phyloP scores from a whole-genome alignment of 2,888 invertebrate genomes.

The Phengaris arion region DNA sequence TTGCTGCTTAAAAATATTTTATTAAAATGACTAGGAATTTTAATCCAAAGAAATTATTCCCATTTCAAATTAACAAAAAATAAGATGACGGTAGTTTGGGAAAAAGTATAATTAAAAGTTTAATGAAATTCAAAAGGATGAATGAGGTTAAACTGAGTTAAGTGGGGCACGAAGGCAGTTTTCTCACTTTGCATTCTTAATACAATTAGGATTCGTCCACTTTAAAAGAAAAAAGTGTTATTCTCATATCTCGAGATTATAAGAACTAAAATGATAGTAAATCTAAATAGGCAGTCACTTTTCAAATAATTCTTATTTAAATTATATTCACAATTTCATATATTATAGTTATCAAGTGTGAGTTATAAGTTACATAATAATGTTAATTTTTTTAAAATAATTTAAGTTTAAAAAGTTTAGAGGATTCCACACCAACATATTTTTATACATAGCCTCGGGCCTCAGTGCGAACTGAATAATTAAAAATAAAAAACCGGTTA shows the following conservation, averaged over 20 bases:
- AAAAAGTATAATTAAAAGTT: constrained; percentile 14
- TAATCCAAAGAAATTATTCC: background rate
- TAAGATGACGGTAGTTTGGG: background rate
- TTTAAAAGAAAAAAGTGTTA: background rate
- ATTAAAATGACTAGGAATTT: background rate
- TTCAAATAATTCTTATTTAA: too few species aligned
- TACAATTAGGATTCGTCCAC: constrained; percentile 15
- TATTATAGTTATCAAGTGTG: too few species aligned
- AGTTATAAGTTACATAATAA: background rate
- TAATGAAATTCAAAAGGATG: constrained; percentile 26
- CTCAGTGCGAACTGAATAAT: background rate
- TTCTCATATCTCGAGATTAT: background rate
- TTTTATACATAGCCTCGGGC: background rate
- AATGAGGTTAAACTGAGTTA: constrained; percentile 15
- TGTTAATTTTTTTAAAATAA: background rate
- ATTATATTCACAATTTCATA: too few species aligned
- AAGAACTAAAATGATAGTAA: too few species aligned
- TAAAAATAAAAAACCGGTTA: background rate
- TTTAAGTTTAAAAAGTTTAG: background rate
- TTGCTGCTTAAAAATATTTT: background rate
- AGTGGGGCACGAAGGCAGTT: constrained; percentile 22
- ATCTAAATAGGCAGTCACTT: too few species aligned
- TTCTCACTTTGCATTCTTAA: constrained; percentile 26
- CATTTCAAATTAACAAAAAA: background rate
- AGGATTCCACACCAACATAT: background rate